Evolutionary conservation across 1,140 invertebrate genomes (phyloP).

Genomic region (Meloidogyne hapla): DNA sequence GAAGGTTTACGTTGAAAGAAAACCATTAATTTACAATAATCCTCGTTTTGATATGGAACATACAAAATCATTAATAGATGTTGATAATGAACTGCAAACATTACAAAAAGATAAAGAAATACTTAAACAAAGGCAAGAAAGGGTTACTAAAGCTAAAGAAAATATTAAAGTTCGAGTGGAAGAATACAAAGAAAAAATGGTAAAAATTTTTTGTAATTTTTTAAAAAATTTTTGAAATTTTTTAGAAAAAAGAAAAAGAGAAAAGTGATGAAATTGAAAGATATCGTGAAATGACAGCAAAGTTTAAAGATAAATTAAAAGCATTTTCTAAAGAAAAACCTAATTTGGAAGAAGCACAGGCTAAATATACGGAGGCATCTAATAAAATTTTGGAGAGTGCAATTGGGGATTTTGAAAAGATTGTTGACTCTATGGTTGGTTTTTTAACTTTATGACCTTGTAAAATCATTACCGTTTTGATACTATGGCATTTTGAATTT

Average conservation of each 20-base stretch:
- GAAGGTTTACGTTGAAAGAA: conserved; percentile 17
- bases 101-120: conserved; percentile 6
- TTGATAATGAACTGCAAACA: background rate
- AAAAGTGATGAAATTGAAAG: conserved; percentile 16
- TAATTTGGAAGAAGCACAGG: conserved; percentile 34
- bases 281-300: background rate
- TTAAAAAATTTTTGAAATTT: background rate
- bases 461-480: background rate
- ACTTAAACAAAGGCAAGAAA: conserved; percentile 2
- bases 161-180: background rate
- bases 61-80: conserved; percentile 16
- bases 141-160: background rate
- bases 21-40: conserved; percentile 6
- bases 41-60: conserved; percentile 28
- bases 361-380: conserved; percentile 31
- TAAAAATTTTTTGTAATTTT: background rate
- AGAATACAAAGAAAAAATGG: conserved; percentile 1
- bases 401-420: conserved; percentile 34
- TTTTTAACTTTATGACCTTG: background rate
- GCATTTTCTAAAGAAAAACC: conserved; percentile 29
- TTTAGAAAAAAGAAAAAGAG: conserved; percentile 17
- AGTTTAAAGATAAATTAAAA: conserved; percentile 1
- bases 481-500: background rate
- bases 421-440: conserved; percentile 25
- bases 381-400: conserved; percentile 12